A percentile compares a stretch with the other conserved stretches of the same genome.
Evolutionary conservation across 2,797 vertebrate genomes (phyloP).

Genomic region (Meda fulgida): DNA sequence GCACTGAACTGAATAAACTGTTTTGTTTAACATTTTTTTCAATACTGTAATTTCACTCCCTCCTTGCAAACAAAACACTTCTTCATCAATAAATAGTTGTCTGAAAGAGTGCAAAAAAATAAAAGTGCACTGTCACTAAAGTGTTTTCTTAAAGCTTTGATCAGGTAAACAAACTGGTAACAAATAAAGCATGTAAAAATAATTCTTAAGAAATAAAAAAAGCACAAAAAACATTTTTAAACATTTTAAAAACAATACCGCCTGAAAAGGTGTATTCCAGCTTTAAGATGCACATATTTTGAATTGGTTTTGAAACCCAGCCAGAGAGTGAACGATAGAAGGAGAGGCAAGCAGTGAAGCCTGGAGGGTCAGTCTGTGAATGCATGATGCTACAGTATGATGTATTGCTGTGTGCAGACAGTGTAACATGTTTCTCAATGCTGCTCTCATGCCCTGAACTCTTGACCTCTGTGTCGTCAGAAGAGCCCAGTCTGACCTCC

Average conservation of each 20-base stretch:
- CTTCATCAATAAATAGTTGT: too few relatives aligned
- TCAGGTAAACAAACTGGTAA: neutral
- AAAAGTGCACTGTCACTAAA: too few relatives aligned
- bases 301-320: neutral
- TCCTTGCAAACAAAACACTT: too few relatives aligned
- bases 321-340: neutral
- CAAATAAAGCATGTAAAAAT: neutral
- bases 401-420: constrained; percentile 20
- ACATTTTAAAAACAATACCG: neutral
- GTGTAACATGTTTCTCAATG: neutral
- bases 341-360: neutral
- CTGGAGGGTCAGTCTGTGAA: neutral
- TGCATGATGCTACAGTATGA: neutral
- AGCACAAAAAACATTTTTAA: neutral
- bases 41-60: too few relatives aligned
- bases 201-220: neutral
- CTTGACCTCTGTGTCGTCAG: neutral
- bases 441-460: neutral
- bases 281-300: neutral
- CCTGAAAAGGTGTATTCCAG: neutral
- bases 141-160: neutral
- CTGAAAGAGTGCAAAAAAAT: too few relatives aligned
- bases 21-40: too few relatives aligned
- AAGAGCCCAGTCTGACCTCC: constrained; percentile 9
- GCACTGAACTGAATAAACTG: too few relatives aligned